Evolutionary conservation across 2,888 invertebrate genomes (phyloP).

Genomic region (Ennomos erosarius): DNA sequence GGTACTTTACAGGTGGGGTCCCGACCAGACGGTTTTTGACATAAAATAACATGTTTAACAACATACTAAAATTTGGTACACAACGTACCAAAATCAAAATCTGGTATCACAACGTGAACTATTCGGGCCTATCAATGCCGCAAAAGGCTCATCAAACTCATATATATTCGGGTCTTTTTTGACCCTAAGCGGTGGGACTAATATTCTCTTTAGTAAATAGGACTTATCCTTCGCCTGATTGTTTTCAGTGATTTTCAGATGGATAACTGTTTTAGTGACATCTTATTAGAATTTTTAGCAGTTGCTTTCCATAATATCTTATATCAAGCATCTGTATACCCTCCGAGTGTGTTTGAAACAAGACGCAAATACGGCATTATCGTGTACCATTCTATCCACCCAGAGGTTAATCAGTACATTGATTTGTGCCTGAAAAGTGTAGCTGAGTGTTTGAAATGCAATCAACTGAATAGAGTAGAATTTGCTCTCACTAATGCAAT

Average conservation of each 20-base stretch:
- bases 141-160: too few relatives aligned
- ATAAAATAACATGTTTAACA: too few relatives aligned
- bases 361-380: constrained; percentile 87
- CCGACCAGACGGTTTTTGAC: too few relatives aligned
- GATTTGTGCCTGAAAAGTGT: constrained; percentile 81
- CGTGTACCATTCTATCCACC: constrained; percentile 86
- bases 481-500: constrained; percentile 72
- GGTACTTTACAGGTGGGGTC: too few relatives aligned
- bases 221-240: too few relatives aligned
- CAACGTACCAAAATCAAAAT: too few relatives aligned
- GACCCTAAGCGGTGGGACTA: too few relatives aligned
- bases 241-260: constrained; percentile 40
- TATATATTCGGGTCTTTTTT: too few relatives aligned
- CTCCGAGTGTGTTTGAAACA: constrained; percentile 85
- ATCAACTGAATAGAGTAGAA: constrained; percentile 79
- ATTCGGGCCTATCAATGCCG: too few relatives aligned
- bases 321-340: constrained; percentile 86
- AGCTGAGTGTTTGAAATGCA: constrained; percentile 76
- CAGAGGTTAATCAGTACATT: constrained; percentile 87
- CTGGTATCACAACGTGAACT: too few relatives aligned
- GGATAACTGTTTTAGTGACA: constrained; percentile 81
- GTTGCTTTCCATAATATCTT: constrained; percentile 87
- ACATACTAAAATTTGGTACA: too few relatives aligned
- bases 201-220: too few relatives aligned
- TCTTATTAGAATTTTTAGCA: constrained; percentile 88